These are phyloP conservation scores for Eucera pruinosa DNA, from an alignment of 2,888 invertebrate genomes.

Conservation along the genomic window DNA sequence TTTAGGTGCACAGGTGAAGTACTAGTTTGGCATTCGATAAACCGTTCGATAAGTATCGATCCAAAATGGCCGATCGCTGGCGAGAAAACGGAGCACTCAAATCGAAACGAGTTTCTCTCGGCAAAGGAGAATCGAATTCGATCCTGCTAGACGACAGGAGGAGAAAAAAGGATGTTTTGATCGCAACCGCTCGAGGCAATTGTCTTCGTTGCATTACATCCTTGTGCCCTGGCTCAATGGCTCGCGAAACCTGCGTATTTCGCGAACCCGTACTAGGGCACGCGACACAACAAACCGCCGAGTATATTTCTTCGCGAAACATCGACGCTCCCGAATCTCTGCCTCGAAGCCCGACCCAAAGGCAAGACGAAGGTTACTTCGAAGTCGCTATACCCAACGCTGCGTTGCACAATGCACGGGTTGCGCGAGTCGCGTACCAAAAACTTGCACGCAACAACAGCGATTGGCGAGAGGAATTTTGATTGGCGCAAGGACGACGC, in stretches of 20 bases:
- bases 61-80: conserved; percentile 38
- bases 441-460: too few relatives aligned
- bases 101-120: conserved; percentile 1
- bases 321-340: not conserved
- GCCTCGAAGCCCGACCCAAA: not conserved
- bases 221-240: too few relatives aligned
- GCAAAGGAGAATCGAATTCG: not conserved
- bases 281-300: not conserved
- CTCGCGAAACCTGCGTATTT: too few relatives aligned
- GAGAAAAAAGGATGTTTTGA: too few relatives aligned
- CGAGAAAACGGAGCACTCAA: not conserved
- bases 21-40: conserved; percentile 5
- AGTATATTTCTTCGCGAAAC: not conserved
- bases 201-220: too few relatives aligned
- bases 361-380: not conserved
- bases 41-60: conserved; percentile 44
- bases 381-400: not conserved
- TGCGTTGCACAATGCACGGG: not conserved
- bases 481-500: not conserved
- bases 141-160: not conserved
- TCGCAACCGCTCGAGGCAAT: too few relatives aligned
- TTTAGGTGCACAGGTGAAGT: too few relatives aligned
- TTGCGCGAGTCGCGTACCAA: too few relatives aligned
- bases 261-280: not conserved
- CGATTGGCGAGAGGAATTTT: not conserved